Evolutionary conservation across 2,888 invertebrate species (phyloP).

Genomic region (Agriopis leucophaearia): DNA sequence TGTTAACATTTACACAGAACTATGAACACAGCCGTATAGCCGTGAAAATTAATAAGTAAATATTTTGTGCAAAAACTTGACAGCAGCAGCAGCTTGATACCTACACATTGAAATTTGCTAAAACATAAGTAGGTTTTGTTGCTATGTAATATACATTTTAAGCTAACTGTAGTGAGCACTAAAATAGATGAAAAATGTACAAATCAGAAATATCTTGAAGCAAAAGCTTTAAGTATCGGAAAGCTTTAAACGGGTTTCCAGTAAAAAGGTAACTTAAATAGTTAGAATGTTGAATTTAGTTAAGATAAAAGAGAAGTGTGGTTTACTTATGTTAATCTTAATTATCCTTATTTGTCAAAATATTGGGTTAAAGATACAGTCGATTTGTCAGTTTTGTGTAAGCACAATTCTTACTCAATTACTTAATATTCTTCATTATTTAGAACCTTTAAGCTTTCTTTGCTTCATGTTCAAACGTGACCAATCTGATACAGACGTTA

Average conservation of each 20-base stretch:
- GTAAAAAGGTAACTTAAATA: no score
- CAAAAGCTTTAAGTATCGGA: no score
- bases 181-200: background rate
- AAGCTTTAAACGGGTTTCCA: no score
- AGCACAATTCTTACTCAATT: no score
- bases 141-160: background rate
- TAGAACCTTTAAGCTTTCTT: background rate
- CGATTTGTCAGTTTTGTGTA: no score
- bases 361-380: no score
- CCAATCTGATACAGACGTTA: background rate
- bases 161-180: background rate
- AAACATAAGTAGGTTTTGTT: background rate
- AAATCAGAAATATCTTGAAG: background rate
- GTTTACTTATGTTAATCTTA: no score
- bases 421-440: background rate
- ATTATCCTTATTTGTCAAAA: no score
- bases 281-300: no score
- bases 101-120: conserved; percentile 9
- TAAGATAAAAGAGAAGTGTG: no score
- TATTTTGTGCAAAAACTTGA: conserved; percentile 27
- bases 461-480: background rate
- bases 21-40: conserved; percentile 12
- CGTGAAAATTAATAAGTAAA: conserved; percentile 23
- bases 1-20: conserved; percentile 45
- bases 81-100: conserved; percentile 8